phyloP scores from a whole-genome alignment of 92 coral and sea anemone genomes.

The Parazoanthus swiftii region DNA sequence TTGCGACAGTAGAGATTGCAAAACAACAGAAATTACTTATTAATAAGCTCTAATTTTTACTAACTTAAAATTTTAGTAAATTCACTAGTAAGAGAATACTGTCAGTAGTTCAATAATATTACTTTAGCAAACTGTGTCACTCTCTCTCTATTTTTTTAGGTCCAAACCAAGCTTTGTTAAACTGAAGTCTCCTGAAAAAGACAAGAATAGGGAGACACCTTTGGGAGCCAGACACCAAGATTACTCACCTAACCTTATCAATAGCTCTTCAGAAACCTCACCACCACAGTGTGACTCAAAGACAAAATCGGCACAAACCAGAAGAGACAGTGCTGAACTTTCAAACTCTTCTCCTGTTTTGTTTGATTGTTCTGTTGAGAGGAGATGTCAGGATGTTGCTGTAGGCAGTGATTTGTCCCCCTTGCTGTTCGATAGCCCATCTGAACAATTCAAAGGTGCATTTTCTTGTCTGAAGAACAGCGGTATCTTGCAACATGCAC shows the following conservation, averaged over 20 bases:
- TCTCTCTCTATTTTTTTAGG: neutral
- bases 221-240: neutral
- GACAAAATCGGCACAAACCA: neutral
- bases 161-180: neutral
- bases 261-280: conserved; percentile 3
- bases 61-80: too few species aligned
- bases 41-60: too few species aligned
- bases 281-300: neutral
- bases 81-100: too few species aligned
- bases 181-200: neutral
- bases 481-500: neutral
- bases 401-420: conserved; percentile 8
- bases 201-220: neutral
- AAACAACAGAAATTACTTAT: too few species aligned
- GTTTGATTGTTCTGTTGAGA: conserved; percentile 5
- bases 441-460: neutral
- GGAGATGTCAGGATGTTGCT: neutral
- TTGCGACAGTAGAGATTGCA: too few species aligned
- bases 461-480: conserved; percentile 3
- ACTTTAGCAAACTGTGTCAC: too few species aligned
- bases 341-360: neutral
- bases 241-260: neutral
- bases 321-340: neutral
- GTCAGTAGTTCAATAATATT: too few species aligned
- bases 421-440: conserved; percentile 1